Conservation (phyloP, 53 echinoderm and acorn worm genomes). For the Henricia sp. region DNA sequence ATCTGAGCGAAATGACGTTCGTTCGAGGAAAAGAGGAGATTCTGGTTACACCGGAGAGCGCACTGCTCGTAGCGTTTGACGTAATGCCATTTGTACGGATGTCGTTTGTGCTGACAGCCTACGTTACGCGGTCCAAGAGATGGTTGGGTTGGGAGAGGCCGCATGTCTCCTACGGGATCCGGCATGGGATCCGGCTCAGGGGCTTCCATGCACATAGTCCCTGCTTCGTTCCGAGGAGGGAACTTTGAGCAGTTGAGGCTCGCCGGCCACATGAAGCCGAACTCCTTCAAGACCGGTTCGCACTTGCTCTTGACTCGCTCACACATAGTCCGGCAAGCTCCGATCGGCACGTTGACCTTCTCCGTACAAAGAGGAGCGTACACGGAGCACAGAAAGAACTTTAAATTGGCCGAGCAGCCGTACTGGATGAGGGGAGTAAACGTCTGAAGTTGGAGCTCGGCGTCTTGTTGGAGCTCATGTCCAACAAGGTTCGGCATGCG, state of each 20-base stretch:
- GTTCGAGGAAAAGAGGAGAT: constrained; percentile 70
- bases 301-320: constrained; percentile 87
- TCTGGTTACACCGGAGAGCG: constrained; percentile 77
- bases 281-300: constrained; percentile 94
- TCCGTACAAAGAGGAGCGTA: constrained; percentile 93
- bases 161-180: constrained; percentile 35
- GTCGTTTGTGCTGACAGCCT: constrained; percentile 78
- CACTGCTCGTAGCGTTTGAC: constrained; percentile 90
- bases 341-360: constrained; percentile 90
- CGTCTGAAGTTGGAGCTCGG: constrained; percentile 89
- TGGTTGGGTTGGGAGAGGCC: constrained; percentile 44
- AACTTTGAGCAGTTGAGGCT: constrained; percentile 93
- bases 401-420: constrained; percentile 80
- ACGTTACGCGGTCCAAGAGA: constrained; percentile 54
- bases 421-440: constrained; percentile 98
- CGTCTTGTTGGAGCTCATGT: constrained; percentile 93
- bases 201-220: constrained; percentile 89
- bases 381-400: constrained; percentile 96
- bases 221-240: constrained; percentile 71
- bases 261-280: constrained; percentile 94
- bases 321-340: constrained; percentile 93
- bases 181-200: constrained; percentile 60
- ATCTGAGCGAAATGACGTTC: constrained; percentile 95
- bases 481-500: constrained; percentile 98
- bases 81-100: constrained; percentile 87